Evolutionary conservation across 2,113 vertebrate species (phyloP).

Genomic region (Corythornis cristatus): DNA sequence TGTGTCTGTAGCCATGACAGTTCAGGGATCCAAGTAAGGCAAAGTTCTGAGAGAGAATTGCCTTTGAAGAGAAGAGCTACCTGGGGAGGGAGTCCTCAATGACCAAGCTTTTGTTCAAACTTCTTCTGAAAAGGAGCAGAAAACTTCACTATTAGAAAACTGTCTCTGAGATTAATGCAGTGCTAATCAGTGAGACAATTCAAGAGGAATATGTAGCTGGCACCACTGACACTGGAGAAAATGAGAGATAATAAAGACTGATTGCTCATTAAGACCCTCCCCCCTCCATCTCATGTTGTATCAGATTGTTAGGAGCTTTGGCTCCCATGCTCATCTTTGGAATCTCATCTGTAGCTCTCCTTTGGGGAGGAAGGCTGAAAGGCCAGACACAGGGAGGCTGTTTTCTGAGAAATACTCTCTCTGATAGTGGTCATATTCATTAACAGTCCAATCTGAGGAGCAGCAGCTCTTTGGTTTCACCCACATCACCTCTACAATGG

Average conservation of each 20-base stretch:
- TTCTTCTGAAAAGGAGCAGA: not conserved
- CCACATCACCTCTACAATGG: not conserved
- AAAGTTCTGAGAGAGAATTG: not conserved
- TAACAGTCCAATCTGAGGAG: not conserved
- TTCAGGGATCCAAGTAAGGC: not conserved
- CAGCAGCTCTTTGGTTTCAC: not conserved
- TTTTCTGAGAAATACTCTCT: not conserved
- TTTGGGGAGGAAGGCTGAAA: constrained; percentile 9
- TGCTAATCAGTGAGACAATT: not conserved
- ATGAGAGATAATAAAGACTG: not conserved
- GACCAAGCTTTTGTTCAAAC: not conserved
- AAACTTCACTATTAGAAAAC: not conserved
- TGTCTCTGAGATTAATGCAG: not conserved
- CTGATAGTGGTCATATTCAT: not conserved
- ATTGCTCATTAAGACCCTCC: not conserved
- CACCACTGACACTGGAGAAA: not conserved
- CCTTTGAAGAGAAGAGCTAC: not conserved
- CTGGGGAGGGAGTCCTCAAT: not conserved
- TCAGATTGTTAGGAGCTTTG: not conserved
- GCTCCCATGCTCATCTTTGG: not conserved
- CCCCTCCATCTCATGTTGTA: not conserved
- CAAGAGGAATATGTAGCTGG: not conserved
- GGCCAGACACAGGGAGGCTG: not conserved
- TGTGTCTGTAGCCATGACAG: not conserved
- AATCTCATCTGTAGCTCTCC: not conserved